phyloP scores from a whole-genome alignment of 2,797 vertebrate genomes.

The Manis pentadactyla region DNA sequence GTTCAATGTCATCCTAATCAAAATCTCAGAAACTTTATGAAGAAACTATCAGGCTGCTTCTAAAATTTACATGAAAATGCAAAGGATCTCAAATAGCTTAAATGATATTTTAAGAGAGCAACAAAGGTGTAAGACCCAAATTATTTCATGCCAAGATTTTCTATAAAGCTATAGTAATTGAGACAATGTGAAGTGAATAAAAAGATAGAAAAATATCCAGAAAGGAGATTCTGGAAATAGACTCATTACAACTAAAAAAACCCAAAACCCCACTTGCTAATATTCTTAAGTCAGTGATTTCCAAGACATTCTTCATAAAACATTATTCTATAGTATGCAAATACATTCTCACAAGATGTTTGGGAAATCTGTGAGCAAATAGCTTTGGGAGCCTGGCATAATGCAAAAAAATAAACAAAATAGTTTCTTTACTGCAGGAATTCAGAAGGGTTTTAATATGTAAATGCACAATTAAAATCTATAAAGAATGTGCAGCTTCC shows the following conservation, averaged over 20 bases:
- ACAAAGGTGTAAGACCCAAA: neutral
- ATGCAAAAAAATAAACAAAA: neutral
- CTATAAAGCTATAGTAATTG: neutral
- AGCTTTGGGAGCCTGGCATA: neutral
- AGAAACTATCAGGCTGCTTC: neutral
- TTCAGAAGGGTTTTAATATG: neutral
- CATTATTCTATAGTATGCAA: neutral
- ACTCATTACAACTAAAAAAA: neutral
- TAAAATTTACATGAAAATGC: constrained; percentile 11
- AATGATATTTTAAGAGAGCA: neutral
- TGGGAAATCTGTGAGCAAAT: neutral
- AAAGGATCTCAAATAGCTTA: neutral
- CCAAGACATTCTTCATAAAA: neutral
- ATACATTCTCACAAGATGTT: neutral
- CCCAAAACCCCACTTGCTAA: neutral
- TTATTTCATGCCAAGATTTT: neutral
- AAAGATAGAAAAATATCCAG: neutral
- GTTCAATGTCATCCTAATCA: neutral
- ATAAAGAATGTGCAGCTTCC: neutral
- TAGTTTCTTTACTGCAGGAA: neutral
- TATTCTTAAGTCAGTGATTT: neutral
- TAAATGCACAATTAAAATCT: neutral
- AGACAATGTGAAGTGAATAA: neutral
- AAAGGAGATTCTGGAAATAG: neutral
- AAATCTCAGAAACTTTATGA: neutral